Evolutionary conservation across 2,888 invertebrate species (phyloP).

Genomic region (Nephrotoma flavescens): DNA sequence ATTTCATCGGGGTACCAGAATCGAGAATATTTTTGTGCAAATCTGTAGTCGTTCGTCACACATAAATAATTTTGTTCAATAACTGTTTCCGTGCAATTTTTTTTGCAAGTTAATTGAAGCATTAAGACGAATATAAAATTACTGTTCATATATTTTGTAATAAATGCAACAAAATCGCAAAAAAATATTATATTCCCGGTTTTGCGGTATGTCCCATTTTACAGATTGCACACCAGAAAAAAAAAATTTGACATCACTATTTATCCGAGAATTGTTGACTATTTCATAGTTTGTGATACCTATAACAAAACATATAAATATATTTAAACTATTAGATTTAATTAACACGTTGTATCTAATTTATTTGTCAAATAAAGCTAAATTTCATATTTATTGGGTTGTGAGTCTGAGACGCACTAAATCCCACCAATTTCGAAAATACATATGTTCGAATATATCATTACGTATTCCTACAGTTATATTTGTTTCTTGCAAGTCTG

Average conservation of each 20-base stretch:
- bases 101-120: neutral
- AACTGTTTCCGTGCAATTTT: neutral
- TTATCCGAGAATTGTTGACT: too few species aligned
- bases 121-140: neutral
- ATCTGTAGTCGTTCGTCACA: neutral
- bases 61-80: neutral
- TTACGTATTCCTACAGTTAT: too few species aligned
- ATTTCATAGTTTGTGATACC: too few species aligned
- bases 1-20: neutral
- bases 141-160: neutral
- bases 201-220: neutral
- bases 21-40: neutral
- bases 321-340: neutral
- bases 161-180: neutral
- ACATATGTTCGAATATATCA: too few species aligned
- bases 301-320: neutral
- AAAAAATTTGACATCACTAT: too few species aligned
- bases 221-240: too few species aligned
- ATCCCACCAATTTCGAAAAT: too few species aligned
- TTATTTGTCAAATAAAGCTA: neutral
- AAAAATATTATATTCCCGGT: neutral
- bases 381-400: too few species aligned
- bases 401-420: too few species aligned
- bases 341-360: neutral
- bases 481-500: neutral